Percentiles rank a stretch among this genome's conserved stretches.
Evolutionary conservation across 2,113 vertebrate species (phyloP).

Genomic region (Platanista minor): DNA sequence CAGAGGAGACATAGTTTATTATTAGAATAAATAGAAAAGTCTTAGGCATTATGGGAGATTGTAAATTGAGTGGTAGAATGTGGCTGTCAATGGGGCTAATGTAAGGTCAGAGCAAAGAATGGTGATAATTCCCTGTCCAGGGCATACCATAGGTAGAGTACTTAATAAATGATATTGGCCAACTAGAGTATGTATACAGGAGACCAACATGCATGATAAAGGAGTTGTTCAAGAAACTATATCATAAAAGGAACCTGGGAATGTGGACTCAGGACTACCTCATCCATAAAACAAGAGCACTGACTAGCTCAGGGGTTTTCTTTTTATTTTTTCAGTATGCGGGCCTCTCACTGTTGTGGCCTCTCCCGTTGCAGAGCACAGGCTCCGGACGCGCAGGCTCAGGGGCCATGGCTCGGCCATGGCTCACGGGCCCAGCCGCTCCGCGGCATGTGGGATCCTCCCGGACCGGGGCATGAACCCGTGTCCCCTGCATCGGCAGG

Average conservation of each 20-base stretch:
- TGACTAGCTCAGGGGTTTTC: constrained; percentile 10
- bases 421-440: no score
- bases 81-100: background rate
- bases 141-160: background rate
- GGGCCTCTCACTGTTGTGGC: no score
- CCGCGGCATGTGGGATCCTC: no score
- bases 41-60: background rate
- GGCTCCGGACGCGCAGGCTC: no score
- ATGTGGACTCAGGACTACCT: background rate
- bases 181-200: background rate
- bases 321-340: no score
- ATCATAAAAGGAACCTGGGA: background rate
- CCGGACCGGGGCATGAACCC: no score
- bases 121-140: background rate
- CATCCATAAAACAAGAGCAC: constrained; percentile 29
- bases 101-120: constrained; percentile 1
- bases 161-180: background rate
- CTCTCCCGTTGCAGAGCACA: no score
- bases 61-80: background rate
- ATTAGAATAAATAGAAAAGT: background rate
- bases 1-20: background rate
- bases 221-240: background rate
- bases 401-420: no score
- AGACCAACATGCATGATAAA: background rate
- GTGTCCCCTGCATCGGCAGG: no score